Evolutionary conservation across 2,113 vertebrate species (phyloP).

Genomic region (Agelaius phoeniceus): DNA sequence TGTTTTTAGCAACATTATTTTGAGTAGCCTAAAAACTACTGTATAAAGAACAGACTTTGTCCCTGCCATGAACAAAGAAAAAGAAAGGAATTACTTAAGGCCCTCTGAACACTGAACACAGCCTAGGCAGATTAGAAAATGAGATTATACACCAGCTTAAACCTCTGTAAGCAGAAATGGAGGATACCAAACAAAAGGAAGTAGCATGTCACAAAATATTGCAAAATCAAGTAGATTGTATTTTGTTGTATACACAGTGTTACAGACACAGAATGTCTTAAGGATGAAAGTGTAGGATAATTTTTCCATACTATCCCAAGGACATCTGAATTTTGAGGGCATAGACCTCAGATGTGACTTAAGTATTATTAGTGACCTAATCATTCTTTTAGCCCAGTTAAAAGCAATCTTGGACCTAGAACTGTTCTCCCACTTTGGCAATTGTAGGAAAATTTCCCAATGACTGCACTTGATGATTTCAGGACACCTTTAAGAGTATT

Average conservation of each 20-base stretch:
- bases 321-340: background rate
- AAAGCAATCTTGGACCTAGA: background rate
- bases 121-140: background rate
- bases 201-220: background rate
- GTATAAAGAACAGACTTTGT: background rate
- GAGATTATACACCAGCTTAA: background rate
- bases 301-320: background rate
- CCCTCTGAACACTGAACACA: background rate
- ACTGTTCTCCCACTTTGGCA: background rate
- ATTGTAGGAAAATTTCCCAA: background rate
- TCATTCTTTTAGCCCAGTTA: background rate
- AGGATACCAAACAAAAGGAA: background rate
- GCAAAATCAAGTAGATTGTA: background rate
- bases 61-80: background rate
- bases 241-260: background rate
- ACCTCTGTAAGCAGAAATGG: background rate
- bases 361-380: background rate
- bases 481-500: background rate
- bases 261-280: background rate
- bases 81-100: background rate
- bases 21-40: background rate
- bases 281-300: background rate
- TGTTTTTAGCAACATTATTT: background rate
- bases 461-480: background rate
- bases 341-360: background rate